Conservation (phyloP, 2,888 invertebrate genomes). For the Mellilla xanthometata region DNA sequence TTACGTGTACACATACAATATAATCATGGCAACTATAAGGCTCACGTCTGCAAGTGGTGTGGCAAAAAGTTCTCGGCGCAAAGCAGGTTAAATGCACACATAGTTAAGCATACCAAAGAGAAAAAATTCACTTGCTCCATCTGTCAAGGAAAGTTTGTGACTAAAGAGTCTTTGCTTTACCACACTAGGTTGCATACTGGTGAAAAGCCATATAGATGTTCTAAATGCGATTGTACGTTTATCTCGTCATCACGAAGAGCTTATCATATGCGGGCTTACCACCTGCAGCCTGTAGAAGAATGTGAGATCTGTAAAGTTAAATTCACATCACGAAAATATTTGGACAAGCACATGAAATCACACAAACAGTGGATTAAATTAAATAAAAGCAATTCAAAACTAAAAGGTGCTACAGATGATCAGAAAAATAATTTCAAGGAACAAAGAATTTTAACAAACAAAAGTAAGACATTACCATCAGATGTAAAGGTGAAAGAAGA, state of each 20-base stretch:
- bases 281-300: conserved; percentile 44
- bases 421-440: no score
- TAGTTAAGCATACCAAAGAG: conserved; percentile 67
- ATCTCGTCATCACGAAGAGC: conserved; percentile 61
- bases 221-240: conserved; percentile 54
- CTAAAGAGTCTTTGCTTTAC: conserved; percentile 64
- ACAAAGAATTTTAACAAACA: no score
- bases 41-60: conserved; percentile 66
- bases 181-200: conserved; percentile 71
- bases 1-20: conserved; percentile 67
- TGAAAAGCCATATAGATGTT: conserved; percentile 63
- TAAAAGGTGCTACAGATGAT: no score
- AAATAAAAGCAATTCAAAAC: background rate
- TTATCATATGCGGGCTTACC: conserved; percentile 58
- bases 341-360: conserved; percentile 51
- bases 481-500: no score
- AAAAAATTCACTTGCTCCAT: conserved; percentile 56
- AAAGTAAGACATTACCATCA: no score
- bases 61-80: conserved; percentile 67
- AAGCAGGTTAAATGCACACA: conserved; percentile 64
- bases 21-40: conserved; percentile 64
- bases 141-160: conserved; percentile 62
- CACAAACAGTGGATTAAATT: conserved; percentile 29
- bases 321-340: conserved; percentile 47
- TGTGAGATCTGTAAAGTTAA: conserved; percentile 57